These are phyloP conservation scores for Promerops cafer DNA, from an alignment of 2,113 vertebrate species.

Conservation along the genomic window DNA sequence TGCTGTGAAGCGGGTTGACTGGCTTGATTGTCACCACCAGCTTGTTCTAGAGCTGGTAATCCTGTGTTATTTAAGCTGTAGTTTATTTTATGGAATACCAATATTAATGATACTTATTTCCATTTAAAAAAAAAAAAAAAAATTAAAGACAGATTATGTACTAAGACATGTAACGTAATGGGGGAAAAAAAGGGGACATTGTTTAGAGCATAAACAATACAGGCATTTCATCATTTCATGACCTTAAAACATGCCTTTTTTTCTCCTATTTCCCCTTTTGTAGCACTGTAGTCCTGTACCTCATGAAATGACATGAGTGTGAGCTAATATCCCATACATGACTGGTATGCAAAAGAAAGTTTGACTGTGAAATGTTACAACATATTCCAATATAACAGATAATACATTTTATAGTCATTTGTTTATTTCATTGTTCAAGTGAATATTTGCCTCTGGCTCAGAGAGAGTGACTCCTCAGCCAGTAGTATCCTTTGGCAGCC, in stretches of 20 bases:
- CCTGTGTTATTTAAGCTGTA: not conserved
- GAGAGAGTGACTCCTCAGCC: not conserved
- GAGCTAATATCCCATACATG: not conserved
- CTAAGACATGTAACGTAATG: not conserved
- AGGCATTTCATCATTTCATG: not conserved
- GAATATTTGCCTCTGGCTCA: not conserved
- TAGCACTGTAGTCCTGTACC: not conserved
- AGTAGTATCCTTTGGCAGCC: constrained; percentile 7
- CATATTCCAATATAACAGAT: not conserved
- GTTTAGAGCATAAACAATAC: not conserved
- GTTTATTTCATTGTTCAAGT: constrained; percentile 12
- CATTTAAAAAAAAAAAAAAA: not conserved
- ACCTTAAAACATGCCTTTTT: not conserved
- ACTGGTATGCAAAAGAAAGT: not conserved
- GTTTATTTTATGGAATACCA: not conserved
- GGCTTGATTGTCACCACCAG: not conserved
- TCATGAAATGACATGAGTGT: not conserved
- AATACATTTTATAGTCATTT: not conserved
- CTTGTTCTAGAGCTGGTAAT: not conserved
- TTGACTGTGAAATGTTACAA: not conserved
- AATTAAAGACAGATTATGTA: not conserved
- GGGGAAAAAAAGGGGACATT: not conserved
- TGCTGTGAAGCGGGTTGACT: accelerated
- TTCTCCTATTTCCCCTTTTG: not conserved
- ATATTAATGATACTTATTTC: not conserved